Percentiles rank a stretch among this genome's conserved stretches.
Evolutionary conservation across 2,113 vertebrate species (phyloP).

Genomic region (Cottus gobio): DNA sequence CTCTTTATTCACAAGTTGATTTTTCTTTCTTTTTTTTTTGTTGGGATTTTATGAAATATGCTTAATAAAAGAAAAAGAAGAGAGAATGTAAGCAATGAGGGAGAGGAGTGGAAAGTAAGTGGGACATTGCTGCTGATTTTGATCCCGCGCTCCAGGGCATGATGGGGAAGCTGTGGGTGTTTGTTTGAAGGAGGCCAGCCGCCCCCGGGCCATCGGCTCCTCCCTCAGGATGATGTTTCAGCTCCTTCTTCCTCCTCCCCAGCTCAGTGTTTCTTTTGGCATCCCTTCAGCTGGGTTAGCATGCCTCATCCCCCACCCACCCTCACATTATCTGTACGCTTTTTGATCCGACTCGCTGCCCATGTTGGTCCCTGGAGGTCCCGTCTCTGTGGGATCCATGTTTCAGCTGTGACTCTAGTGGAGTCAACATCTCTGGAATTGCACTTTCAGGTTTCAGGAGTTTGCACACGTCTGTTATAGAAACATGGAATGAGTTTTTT

Average conservation of each 20-base stretch:
- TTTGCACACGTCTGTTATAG: slow-evolving; percentile 1
- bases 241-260: slow-evolving; percentile 32
- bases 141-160: slow-evolving; percentile 21
- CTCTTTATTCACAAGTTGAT: slow-evolving; percentile 36
- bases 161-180: slow-evolving; percentile 54
- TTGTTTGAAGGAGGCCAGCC: slow-evolving; percentile 47
- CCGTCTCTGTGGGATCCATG: slow-evolving; percentile 40
- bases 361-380: slow-evolving; percentile 47
- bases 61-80: not conserved
- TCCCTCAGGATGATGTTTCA: slow-evolving; percentile 61
- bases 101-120: not conserved
- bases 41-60: slow-evolving; percentile 4
- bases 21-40: too few relatives aligned
- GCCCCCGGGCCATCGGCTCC: slow-evolving; percentile 34
- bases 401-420: slow-evolving; percentile 40
- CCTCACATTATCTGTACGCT: slow-evolving; percentile 47
- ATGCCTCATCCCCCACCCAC: slow-evolving; percentile 33
- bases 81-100: slow-evolving; percentile 16
- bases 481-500: not conserved
- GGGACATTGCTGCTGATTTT: slow-evolving; percentile 25
- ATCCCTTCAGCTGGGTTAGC: slow-evolving; percentile 36
- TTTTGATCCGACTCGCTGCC: slow-evolving; percentile 48
- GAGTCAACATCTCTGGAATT: slow-evolving; percentile 28
- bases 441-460: slow-evolving; percentile 28
- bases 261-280: slow-evolving; percentile 49